These are phyloP conservation scores for Acanthiza pusilla DNA, from an alignment of 2,797 vertebrate species.

Conservation along the genomic window DNA sequence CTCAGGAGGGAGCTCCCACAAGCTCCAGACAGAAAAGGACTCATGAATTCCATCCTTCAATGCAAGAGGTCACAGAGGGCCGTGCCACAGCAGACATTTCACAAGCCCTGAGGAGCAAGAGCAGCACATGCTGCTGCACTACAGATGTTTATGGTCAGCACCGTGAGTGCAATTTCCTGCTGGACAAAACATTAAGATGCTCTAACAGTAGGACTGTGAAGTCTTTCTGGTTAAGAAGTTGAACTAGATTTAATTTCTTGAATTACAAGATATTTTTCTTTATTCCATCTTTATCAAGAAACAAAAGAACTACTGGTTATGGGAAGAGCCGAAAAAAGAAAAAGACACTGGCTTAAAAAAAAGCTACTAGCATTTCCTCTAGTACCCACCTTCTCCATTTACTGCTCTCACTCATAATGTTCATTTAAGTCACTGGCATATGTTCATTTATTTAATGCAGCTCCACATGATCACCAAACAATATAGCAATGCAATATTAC, in stretches of 20 bases:
- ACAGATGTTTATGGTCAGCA: neutral
- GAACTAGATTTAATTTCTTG: slow-evolving; percentile 34
- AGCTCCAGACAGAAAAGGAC: neutral
- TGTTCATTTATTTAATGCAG: neutral
- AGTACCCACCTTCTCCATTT: neutral
- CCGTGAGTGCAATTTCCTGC: neutral
- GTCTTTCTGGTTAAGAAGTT: slow-evolving; percentile 21
- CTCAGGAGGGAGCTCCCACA: neutral
- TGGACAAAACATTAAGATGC: neutral
- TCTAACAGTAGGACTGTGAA: neutral
- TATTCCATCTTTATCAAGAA: neutral
- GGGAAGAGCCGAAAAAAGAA: slow-evolving; percentile 6
- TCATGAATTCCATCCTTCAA: neutral
- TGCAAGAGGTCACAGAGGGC: slow-evolving; percentile 49
- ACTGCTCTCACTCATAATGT: neutral
- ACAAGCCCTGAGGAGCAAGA: neutral
- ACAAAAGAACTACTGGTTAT: neutral
- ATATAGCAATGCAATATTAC: neutral
- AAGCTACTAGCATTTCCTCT: neutral
- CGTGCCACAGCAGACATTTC: slow-evolving; percentile 1
- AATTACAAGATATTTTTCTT: neutral
- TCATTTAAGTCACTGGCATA: neutral
- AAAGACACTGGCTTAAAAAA: neutral
- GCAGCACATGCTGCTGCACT: neutral
- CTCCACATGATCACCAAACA: neutral